These are phyloP conservation scores for Porites divaricata DNA, from an alignment of 92 coral and sea anemone genomes.

Conservation along the genomic window DNA sequence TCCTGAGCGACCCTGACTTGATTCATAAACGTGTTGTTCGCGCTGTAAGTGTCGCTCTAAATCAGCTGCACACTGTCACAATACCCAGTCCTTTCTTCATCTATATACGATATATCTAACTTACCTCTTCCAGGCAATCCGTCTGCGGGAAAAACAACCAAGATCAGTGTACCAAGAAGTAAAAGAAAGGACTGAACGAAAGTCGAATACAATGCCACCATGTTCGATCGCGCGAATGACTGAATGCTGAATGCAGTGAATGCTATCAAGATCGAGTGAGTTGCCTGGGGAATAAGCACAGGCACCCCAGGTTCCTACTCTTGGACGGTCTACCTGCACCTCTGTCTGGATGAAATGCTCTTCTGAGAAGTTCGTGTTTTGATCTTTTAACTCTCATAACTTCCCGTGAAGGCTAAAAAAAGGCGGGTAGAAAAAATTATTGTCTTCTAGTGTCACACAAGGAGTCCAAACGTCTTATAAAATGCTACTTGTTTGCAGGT, in stretches of 20 bases:
- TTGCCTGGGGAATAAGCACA: constrained; percentile 24
- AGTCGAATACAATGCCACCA: neutral
- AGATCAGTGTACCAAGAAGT: neutral
- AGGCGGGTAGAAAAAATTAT: too few species aligned
- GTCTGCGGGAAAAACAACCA: neutral
- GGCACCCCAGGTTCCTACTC: too few species aligned
- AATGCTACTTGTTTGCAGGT: too few species aligned
- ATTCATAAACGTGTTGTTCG: neutral
- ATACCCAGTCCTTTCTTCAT: neutral
- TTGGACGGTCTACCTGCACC: too few species aligned
- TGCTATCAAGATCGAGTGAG: neutral
- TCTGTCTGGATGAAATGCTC: too few species aligned
- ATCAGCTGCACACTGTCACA: neutral
- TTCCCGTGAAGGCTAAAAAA: too few species aligned
- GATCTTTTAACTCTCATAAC: too few species aligned
- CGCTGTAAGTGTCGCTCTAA: neutral
- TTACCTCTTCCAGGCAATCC: constrained; percentile 41
- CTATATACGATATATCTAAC: neutral
- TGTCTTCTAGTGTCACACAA: too few species aligned
- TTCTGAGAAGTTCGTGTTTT: too few species aligned
- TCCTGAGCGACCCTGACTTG: too few species aligned
- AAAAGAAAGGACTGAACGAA: neutral
- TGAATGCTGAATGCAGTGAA: neutral
- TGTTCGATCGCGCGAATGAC: neutral
- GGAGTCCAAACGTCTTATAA: too few species aligned